phyloP scores from a whole-genome alignment of 2,113 vertebrate genomes.

The Callocephalon fimbriatum region DNA sequence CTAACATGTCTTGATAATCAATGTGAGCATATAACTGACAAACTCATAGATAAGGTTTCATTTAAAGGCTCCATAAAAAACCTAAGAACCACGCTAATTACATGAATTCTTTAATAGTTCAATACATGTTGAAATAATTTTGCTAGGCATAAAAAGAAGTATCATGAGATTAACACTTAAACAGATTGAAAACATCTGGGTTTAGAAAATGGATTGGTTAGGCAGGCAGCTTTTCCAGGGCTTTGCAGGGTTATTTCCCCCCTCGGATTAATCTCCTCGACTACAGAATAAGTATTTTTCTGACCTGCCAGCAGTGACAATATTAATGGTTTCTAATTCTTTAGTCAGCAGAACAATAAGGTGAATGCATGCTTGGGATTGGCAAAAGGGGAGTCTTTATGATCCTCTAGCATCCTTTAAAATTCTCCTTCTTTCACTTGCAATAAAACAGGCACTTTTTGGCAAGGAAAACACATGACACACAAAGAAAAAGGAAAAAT shows the following conservation, averaged over 20 bases:
- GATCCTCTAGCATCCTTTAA: slow-evolving; percentile 53
- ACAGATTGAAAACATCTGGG: slow-evolving; percentile 55
- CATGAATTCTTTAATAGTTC: slow-evolving; percentile 22
- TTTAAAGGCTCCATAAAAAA: neutral
- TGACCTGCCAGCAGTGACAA: slow-evolving; percentile 59
- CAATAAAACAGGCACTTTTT: slow-evolving; percentile 59
- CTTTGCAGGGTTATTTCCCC: slow-evolving; percentile 55
- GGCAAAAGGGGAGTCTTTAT: slow-evolving; percentile 30
- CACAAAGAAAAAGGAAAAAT: slow-evolving; percentile 45
- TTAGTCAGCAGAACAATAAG: slow-evolving; percentile 64
- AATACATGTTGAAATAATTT: slow-evolving; percentile 23
- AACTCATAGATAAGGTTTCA: neutral
- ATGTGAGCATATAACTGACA: neutral
- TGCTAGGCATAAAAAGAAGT: slow-evolving; percentile 33
- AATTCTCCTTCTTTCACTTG: slow-evolving; percentile 58
- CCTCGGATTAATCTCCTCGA: slow-evolving; percentile 26
- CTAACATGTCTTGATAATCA: neutral
- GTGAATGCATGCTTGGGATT: neutral
- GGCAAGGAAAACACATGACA: slow-evolving; percentile 51
- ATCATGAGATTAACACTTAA: slow-evolving; percentile 50
- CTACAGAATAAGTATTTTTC: slow-evolving; percentile 66
- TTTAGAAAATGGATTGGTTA: slow-evolving; percentile 36
- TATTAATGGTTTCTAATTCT: slow-evolving; percentile 72
- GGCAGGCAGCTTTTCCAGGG: slow-evolving; percentile 38
- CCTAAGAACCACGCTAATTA: neutral